Base-by-base conservation (phyloP, 1,140 invertebrate genomes). In the Aphaenogaster floridana region DNA sequence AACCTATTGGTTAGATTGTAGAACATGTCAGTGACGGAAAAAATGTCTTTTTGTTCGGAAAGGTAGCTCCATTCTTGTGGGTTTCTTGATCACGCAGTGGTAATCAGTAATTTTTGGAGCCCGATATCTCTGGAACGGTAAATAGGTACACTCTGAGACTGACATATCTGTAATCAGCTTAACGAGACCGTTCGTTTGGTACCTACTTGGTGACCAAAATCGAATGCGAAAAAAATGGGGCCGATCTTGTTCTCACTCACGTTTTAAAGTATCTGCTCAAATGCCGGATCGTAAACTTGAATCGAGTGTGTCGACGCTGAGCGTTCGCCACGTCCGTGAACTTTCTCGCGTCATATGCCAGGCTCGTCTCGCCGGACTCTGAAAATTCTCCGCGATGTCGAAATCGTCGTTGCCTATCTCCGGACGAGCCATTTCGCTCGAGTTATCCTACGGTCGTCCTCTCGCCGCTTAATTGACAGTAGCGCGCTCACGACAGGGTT, bases 401-500 rank as follows among this genome's bases (percentile, higher is more conserved):
- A 68, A 61, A 68, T 21, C 45, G 17, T 3, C 63, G 34, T 80
- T n/a, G 50, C 21, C 78, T 45, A 17, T 80, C 78, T 42, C 61
- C 34, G 11, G 11, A 15, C 42, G 45, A 13, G 63, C 13, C 54
- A 42, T 64, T 63, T 77, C 83, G 7, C 50, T 42, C 74, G 72
- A 50, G 17, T 63, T 63, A 50, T 63, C 45, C 21, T 78, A 17
- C 42, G 48, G 8, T 17, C 36, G 48, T 80, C 34, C 63, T 80
- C 63, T 39, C 68, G 42, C 71, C 68, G 76, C 57, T 92, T 94
- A 94, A 94, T 93, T 94, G 93, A 93, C 92, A 86, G 93, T 94
- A 93, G 92, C 89, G 79, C 86, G 89, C 90, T 93, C 90, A 81
- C 89, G 91, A 86, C 76, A 86, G 86, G 88, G 88, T 78, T 71